Base-by-base conservation (phyloP, 2,113 vertebrate species). In the Gymnogyps californianus region DNA sequence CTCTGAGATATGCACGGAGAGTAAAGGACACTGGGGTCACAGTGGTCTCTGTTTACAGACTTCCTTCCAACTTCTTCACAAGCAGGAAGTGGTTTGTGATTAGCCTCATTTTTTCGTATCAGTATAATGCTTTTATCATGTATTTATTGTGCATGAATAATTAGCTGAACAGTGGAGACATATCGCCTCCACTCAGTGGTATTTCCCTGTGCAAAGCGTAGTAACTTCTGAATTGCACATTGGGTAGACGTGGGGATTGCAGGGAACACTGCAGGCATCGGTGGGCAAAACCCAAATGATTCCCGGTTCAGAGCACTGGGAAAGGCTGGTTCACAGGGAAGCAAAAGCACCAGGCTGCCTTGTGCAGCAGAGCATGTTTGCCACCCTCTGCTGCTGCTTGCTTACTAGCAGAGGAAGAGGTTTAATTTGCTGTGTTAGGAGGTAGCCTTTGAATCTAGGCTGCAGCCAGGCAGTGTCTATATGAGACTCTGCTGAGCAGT, bases 251-350 rank as follows among this genome's bases (percentile, higher is more conserved):
- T 3, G 0, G 5, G 40, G 66, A 61, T 80, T 61, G 51, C 49
- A 76, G 40, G 62, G 58, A 61, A 25, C 0, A 0, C 58, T 71
- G 25, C 7, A 9, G 61, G 47, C 44, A 28, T 64, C 0, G 0
- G 34, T n/a, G 38, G 7, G 10, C 19, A 82, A 58, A 91, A 18
- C 14, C 25, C 22, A 38, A 46, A 16, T 12, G 11, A 31, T 42
- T 70, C 59, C 46, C 42, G 55, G 1, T 64, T 83, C 2, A 2
- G 52, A 51, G 38, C 17, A 10, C 46, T 46, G 75, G 7, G 36
- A 71, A 79, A 66, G 47, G n/a, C n/a, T 93, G n/a, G 9, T 42
- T 94, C 8, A 4, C 13, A 54, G 51, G 31, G 36, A 34, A n/a
- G 38, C 28, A 29, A 42, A 38, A 71, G 29, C 34, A 49, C 9